Conservation (phyloP, 2,113 vertebrate species). For the Spea multiplicata region DNA sequence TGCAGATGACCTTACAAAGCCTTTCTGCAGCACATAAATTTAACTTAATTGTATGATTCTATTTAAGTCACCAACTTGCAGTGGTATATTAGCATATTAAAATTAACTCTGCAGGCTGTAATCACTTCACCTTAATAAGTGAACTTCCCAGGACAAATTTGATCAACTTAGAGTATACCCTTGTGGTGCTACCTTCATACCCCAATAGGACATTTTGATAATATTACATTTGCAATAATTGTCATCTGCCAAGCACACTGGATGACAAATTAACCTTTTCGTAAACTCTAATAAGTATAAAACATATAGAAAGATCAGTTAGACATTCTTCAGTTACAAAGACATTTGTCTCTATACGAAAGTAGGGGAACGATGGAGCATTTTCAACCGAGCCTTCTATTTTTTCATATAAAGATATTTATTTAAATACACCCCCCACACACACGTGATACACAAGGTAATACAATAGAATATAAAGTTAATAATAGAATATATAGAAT, state of each 20-base stretch:
- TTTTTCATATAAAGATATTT: too few species aligned
- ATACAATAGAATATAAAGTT: too few species aligned
- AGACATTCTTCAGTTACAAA: slow-evolving; percentile 17
- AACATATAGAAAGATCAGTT: slow-evolving; percentile 53
- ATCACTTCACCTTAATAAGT: slow-evolving; percentile 67
- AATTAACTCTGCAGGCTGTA: slow-evolving; percentile 70
- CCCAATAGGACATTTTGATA: slow-evolving; percentile 55
- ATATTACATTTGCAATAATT: slow-evolving; percentile 55
- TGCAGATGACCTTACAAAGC: slow-evolving; percentile 64
- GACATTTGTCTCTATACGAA: slow-evolving; percentile 5
- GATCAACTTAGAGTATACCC: slow-evolving; percentile 68
- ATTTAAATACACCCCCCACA: too few species aligned
- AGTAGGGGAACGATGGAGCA: neutral
- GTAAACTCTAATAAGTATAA: slow-evolving; percentile 57
- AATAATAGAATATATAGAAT: too few species aligned
- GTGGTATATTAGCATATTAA: slow-evolving; percentile 68
- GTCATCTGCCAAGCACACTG: slow-evolving; percentile 54
- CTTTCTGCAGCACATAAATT: slow-evolving; percentile 60
- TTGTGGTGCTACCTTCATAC: slow-evolving; percentile 68
- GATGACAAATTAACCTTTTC: slow-evolving; percentile 67
- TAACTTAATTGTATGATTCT: slow-evolving; percentile 67
- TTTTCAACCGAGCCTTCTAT: too few species aligned
- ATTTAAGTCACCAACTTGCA: slow-evolving; percentile 66
- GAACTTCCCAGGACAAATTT: slow-evolving; percentile 64
- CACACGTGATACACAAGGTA: too few species aligned